Evolutionary conservation across 2,113 vertebrate species (phyloP).

Genomic region (Atractosteus spatula): DNA sequence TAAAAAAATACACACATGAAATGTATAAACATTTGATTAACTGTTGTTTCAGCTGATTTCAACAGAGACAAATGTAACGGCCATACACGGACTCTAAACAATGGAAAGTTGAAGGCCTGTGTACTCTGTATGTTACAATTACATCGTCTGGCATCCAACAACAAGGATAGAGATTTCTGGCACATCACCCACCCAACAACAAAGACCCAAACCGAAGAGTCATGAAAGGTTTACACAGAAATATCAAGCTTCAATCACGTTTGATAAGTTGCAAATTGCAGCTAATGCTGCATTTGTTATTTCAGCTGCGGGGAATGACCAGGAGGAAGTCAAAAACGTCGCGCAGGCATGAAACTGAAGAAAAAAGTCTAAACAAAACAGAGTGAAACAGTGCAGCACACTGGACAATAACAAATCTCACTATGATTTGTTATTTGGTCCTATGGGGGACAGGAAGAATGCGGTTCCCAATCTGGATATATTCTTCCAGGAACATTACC

Average conservation of each 20-base stretch:
- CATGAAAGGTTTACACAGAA: conserved; percentile 77
- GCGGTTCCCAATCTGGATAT: background rate
- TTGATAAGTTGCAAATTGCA: conserved; percentile 86
- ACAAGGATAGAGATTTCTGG: conserved; percentile 56
- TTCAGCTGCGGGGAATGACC: conserved; percentile 79
- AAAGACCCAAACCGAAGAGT: conserved; percentile 73
- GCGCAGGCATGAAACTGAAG: conserved; percentile 76
- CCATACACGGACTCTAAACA: conserved; percentile 81
- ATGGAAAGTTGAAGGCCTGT: conserved; percentile 79
- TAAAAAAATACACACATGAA: conserved; percentile 81
- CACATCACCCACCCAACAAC: conserved; percentile 75
- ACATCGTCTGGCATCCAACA: conserved; percentile 84
- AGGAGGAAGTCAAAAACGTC: conserved; percentile 74
- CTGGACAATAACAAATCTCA: conserved; percentile 5
- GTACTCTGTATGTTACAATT: conserved; percentile 79
- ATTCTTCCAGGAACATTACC: no score
- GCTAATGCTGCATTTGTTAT: conserved; percentile 82
- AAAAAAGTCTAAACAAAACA: conserved; percentile 70
- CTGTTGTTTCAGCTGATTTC: conserved; percentile 88
- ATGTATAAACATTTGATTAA: conserved; percentile 84
- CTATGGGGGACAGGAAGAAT: background rate
- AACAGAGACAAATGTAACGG: conserved; percentile 74
- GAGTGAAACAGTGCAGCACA: conserved; percentile 72
- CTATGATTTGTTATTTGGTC: background rate
- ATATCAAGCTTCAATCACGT: conserved; percentile 85